Evolutionary conservation across 2,113 vertebrate species (phyloP).

Genomic region (Trochalopteron elliotii): DNA sequence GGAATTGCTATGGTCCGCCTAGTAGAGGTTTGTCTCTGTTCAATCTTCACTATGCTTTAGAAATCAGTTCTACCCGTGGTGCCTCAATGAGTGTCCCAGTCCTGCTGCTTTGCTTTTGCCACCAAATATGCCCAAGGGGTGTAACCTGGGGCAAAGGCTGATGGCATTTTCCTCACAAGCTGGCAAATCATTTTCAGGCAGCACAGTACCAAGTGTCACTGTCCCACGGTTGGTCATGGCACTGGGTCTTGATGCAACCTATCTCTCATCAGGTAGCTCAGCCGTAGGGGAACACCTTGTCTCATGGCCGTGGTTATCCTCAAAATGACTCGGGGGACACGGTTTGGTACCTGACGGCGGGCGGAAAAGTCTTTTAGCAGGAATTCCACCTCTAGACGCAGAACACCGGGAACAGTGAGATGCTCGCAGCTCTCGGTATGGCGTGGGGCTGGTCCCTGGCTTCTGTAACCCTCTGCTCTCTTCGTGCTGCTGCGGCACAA

Average conservation of each 20-base stretch:
- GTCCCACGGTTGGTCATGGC: background rate
- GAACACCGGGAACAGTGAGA: background rate
- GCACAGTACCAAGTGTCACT: background rate
- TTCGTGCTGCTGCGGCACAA: background rate
- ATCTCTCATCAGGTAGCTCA: too few species aligned
- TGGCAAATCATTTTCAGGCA: background rate
- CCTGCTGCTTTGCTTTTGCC: background rate
- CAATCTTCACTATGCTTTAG: background rate
- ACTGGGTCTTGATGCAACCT: background rate
- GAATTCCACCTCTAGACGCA: background rate
- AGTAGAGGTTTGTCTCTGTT: background rate
- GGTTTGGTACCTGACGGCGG: too few species aligned
- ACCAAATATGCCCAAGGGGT: background rate
- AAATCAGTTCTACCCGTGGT: background rate
- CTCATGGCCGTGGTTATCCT: background rate
- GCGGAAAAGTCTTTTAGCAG: background rate
- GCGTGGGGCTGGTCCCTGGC: background rate
- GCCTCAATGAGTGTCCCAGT: background rate
- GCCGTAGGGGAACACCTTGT: background rate
- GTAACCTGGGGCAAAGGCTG: background rate
- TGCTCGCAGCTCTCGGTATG: background rate
- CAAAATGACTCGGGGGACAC: fast-evolving
- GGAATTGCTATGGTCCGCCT: background rate
- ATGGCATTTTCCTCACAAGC: background rate
- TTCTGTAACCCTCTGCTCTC: background rate